Evolutionary conservation across 2,113 vertebrate genomes (phyloP).

Genomic region (Centropus bengalensis): DNA sequence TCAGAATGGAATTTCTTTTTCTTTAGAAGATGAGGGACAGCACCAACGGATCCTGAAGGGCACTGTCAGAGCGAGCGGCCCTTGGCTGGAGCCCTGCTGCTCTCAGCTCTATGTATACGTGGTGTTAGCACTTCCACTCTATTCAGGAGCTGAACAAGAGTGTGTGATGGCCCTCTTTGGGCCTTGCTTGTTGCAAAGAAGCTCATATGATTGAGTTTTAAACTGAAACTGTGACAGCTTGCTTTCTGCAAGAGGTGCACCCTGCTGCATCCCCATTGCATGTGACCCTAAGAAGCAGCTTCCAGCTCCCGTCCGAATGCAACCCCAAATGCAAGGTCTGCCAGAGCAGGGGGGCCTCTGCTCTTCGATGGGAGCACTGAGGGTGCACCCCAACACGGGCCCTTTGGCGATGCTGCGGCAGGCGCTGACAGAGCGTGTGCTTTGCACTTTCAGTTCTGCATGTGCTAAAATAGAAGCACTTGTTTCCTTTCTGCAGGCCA

Average conservation of each 20-base stretch:
- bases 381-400: neutral
- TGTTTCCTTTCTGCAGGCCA: neutral
- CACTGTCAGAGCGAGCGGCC: neutral
- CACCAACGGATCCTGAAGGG: neutral
- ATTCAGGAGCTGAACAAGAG: neutral
- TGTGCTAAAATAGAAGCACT: slow-evolving; percentile 1
- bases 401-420: neutral
- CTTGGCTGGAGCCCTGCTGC: neutral
- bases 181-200: neutral
- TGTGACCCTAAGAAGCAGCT: neutral
- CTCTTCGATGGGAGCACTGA: rapidly evolving
- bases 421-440: neutral
- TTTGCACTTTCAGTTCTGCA: slow-evolving; percentile 63
- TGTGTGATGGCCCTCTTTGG: neutral
- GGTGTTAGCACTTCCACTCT: neutral
- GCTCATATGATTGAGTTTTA: neutral
- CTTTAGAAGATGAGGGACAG: neutral
- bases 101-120: neutral
- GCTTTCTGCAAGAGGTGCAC: neutral
- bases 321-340: neutral
- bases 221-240: neutral
- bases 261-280: neutral
- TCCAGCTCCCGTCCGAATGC: neutral
- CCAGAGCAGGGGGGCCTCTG: neutral
- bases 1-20: neutral